Conservation (phyloP, 2,797 vertebrate species). For the Lacerta agilis region DNA sequence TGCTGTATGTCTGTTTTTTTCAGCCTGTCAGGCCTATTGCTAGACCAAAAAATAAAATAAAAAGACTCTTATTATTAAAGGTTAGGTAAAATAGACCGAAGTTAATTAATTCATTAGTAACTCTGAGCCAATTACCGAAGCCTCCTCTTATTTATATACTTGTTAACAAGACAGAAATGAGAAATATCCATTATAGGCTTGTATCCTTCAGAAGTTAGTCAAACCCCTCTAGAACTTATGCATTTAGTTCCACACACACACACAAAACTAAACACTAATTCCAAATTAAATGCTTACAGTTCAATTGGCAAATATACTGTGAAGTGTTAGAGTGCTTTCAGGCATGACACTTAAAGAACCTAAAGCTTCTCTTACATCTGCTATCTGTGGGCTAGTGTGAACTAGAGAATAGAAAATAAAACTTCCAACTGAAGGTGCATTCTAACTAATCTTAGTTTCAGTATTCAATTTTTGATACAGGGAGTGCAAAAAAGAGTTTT, state of each 20-base stretch:
- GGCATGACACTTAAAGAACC: background rate
- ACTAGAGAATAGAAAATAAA: background rate
- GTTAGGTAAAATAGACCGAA: constrained; percentile 88
- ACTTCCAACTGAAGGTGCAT: background rate
- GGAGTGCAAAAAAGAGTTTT: background rate
- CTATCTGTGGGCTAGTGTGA: background rate
- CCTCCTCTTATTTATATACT: constrained; percentile 85
- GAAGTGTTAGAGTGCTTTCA: constrained; percentile 37
- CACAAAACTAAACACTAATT: constrained; percentile 57
- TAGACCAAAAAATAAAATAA: constrained; percentile 69
- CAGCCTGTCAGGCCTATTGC: constrained; percentile 85
- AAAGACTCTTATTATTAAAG: constrained; percentile 85
- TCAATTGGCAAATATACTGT: constrained; percentile 56
- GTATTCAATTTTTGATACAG: background rate
- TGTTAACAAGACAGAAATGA: constrained; percentile 86
- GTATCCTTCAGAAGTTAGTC: constrained; percentile 81
- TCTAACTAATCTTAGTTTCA: background rate
- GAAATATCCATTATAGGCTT: constrained; percentile 83
- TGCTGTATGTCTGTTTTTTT: constrained; percentile 87
- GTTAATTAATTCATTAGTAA: constrained; percentile 98
- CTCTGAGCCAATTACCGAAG: constrained; percentile 91
- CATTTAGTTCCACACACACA: constrained; percentile 61
- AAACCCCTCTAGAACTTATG: constrained; percentile 71
- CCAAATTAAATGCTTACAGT: constrained; percentile 64
- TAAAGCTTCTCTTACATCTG: background rate